These are phyloP conservation scores for Euproctis similis DNA, from an alignment of 2,888 invertebrate species.

Conservation along the genomic window DNA sequence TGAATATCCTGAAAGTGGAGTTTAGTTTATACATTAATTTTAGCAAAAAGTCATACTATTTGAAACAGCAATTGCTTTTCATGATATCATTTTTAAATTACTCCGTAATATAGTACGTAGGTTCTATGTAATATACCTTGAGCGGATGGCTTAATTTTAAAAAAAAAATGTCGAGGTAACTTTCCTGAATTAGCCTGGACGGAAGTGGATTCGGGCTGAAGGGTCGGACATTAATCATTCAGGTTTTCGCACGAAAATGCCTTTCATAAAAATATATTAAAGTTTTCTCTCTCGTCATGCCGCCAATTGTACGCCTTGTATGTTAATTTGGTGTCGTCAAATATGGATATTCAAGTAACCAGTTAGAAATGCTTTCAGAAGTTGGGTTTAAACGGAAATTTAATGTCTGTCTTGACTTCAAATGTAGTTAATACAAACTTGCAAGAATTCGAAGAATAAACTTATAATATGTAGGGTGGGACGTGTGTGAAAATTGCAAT, in stretches of 20 bases:
- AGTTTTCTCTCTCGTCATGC: constrained; percentile 55
- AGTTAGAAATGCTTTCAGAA: constrained; percentile 27
- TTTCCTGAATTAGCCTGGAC: constrained; percentile 46
- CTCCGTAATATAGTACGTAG: no score
- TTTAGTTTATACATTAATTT: no score
- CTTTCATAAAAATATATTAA: constrained; percentile 68
- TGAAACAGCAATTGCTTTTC: no score
- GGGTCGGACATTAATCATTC: constrained; percentile 65
- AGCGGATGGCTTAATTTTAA: constrained; percentile 44
- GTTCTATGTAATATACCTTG: no score
- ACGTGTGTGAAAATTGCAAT: no score
- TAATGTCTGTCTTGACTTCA: constrained; percentile 8
- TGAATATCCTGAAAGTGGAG: no score
- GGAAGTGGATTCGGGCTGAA: constrained; percentile 47
- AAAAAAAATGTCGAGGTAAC: constrained; percentile 34
- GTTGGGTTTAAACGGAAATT: constrained; percentile 29
- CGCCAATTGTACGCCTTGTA: constrained; percentile 51
- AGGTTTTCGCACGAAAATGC: constrained; percentile 52
- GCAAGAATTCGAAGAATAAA: no score
- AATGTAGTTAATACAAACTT: no score
- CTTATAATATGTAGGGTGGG: no score
- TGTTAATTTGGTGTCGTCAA: constrained; percentile 62
- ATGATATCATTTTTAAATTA: no score
- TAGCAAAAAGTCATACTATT: no score
- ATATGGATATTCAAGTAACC: constrained; percentile 39